A percentile compares a stretch with the other conserved stretches of the same genome.
phyloP scores from a whole-genome alignment of 1,140 invertebrate genomes.

The Anastatus disparis region DNA sequence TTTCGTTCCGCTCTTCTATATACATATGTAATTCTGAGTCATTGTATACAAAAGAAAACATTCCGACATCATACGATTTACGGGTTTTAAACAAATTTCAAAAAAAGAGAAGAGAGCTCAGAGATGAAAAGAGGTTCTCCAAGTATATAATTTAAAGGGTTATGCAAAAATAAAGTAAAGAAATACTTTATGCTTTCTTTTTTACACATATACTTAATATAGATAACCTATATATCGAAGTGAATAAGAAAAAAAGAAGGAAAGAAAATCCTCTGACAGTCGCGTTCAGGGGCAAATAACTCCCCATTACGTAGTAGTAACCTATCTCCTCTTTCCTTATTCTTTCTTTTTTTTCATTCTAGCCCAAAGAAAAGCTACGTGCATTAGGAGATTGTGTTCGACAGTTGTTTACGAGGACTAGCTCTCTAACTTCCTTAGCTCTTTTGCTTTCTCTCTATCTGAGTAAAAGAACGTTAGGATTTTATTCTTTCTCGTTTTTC shows the following conservation, averaged over 20 bases:
- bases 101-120: constrained; percentile 9
- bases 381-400: constrained; percentile 66
- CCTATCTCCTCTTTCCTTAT: too few species aligned
- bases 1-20: constrained; percentile 1
- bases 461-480: not conserved
- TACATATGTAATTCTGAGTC: not conserved
- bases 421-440: constrained; percentile 22
- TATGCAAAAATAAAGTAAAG: too few species aligned
- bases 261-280: not conserved
- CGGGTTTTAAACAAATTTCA: constrained; percentile 20
- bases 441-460: constrained; percentile 13
- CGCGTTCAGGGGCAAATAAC: not conserved
- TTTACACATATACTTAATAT: too few species aligned
- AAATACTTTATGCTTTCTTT: too few species aligned
- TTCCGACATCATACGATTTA: constrained; percentile 22
- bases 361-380: constrained; percentile 56
- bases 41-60: constrained; percentile 2
- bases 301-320: constrained; percentile 14
- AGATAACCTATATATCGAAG: constrained; percentile 25
- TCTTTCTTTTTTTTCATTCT: too few species aligned
- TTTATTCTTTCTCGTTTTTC: too few species aligned
- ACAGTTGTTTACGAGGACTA: constrained; percentile 62
- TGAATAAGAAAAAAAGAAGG: too few species aligned
- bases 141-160: too few species aligned
- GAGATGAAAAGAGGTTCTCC: not conserved